Percentiles rank a stretch among this genome's conserved stretches.
phyloP scores from a whole-genome alignment of 2,888 invertebrate genomes.

The Nomada flava region DNA sequence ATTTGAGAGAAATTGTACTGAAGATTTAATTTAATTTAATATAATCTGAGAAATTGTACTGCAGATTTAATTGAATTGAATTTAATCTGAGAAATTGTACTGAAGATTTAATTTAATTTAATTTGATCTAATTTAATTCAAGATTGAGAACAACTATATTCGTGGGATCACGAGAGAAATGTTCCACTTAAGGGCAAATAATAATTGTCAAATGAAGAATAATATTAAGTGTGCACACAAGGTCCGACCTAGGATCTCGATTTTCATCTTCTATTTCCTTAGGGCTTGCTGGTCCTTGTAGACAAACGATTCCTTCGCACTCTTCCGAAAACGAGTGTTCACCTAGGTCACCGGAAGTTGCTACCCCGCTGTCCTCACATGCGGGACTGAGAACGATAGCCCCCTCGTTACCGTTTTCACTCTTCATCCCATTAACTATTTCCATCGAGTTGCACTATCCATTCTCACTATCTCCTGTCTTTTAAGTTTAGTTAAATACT shows the following conservation, averaged over 20 bases:
- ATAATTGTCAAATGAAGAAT: not conserved
- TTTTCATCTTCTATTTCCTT: conserved; percentile 68
- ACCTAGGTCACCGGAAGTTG: conserved; percentile 79
- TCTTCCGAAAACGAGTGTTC: conserved; percentile 77
- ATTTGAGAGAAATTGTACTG: not conserved
- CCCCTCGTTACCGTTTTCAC: conserved; percentile 41
- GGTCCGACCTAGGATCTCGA: conserved; percentile 74
- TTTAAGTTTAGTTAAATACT: not conserved
- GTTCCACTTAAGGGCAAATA: not conserved
- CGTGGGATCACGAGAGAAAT: too few species aligned
- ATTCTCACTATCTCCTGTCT: conserved; percentile 10
- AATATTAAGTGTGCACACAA: not conserved
- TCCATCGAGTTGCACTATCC: conserved; percentile 13
- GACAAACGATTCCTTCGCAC: conserved; percentile 74
- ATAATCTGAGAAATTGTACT: not conserved
- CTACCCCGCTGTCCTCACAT: conserved; percentile 80
- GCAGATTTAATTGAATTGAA: too few species aligned
- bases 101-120: too few species aligned
- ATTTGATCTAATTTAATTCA: too few species aligned
- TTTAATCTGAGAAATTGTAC: not conserved
- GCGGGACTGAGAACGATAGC: conserved; percentile 63
- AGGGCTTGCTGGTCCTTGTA: conserved; percentile 56
- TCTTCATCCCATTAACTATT: conserved; percentile 62
- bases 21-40: too few species aligned
- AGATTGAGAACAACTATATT: too few species aligned